Conservation (phyloP, 2,797 vertebrate species). For the Botia kubotai region DNA sequence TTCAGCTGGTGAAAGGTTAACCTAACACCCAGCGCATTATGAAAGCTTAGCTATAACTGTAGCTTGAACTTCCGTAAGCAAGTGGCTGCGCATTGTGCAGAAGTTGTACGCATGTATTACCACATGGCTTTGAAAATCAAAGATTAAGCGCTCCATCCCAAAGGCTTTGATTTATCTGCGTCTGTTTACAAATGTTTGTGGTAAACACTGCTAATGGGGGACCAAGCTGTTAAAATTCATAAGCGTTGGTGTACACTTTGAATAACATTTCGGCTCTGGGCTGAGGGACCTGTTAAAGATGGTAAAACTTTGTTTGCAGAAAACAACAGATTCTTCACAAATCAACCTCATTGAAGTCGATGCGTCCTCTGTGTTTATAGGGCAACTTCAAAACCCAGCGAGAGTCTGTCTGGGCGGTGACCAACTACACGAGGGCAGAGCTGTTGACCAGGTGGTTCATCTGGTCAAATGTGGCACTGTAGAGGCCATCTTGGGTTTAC, state of each 20-base stretch:
- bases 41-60: no score
- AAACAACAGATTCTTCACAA: no score
- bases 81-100: not conserved
- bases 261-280: not conserved
- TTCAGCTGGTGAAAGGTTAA: not conserved
- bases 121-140: not conserved
- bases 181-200: not conserved
- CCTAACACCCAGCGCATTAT: not conserved
- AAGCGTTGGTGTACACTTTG: not conserved
- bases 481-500: constrained; percentile 84
- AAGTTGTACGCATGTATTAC: not conserved
- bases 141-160: not conserved
- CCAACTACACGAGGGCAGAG: constrained; percentile 89
- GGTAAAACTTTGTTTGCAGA: no score
- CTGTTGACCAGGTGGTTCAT: constrained; percentile 83
- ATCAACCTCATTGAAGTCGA: no score
- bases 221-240: not conserved
- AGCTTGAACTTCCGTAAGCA: no score
- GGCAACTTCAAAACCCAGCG: constrained; percentile 90
- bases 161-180: not conserved
- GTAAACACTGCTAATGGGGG: not conserved
- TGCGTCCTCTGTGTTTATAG: constrained; percentile 67
- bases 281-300: not conserved
- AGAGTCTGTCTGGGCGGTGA: constrained; percentile 88
- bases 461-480: constrained; percentile 84